Percentiles rank a stretch among this genome's conserved stretches.
Evolutionary conservation across 2,797 vertebrate genomes (phyloP).

Genomic region (Pelodytes ibericus): DNA sequence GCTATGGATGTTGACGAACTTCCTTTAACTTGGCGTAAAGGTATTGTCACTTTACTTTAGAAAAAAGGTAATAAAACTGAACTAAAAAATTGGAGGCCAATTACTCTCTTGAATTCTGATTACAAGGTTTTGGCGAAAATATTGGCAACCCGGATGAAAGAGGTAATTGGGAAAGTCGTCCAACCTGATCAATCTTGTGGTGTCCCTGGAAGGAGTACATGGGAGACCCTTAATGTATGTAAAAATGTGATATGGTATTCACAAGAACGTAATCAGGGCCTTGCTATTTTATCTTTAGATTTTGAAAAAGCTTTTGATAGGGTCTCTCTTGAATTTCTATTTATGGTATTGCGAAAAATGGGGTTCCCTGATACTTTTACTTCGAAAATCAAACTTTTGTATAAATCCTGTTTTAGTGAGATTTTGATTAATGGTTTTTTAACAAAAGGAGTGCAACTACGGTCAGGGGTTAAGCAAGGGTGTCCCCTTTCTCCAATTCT

Average conservation of each 20-base stretch:
- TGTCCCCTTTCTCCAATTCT: neutral
- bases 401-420: too few species aligned
- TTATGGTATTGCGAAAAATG: neutral
- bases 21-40: neutral
- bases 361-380: neutral
- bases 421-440: too few species aligned
- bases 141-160: neutral
- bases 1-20: neutral
- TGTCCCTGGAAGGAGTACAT: neutral
- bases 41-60: neutral
- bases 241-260: neutral
- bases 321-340: neutral
- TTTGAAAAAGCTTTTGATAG: neutral
- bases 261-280: neutral
- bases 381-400: neutral
- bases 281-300: neutral
- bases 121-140: slow-evolving; percentile 5
- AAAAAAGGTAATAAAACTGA: neutral
- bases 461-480: neutral
- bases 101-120: slow-evolving; percentile 15
- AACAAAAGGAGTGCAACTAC: too few species aligned
- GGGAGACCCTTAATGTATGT: neutral
- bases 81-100: slow-evolving; percentile 9
- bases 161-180: neutral
- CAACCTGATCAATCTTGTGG: neutral